These are phyloP conservation scores for Hemaris fuciformis DNA, from an alignment of 2,888 invertebrate species.

Conservation along the genomic window DNA sequence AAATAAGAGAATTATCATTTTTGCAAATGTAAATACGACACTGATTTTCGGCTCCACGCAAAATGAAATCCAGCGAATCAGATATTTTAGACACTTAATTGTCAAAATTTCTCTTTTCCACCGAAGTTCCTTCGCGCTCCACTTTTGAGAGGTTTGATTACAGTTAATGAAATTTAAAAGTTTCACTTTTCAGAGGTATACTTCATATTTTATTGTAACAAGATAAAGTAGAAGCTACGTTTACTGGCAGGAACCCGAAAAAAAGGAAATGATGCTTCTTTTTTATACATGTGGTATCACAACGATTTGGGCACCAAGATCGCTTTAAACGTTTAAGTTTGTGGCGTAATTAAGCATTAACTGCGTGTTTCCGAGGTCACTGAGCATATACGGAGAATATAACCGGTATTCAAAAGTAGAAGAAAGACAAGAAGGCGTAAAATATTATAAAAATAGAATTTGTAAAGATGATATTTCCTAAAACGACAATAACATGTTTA, in stretches of 20 bases:
- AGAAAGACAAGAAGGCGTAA: background rate
- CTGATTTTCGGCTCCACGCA: background rate
- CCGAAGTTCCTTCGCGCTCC: background rate
- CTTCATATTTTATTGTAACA: too few species aligned
- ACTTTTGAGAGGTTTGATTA: background rate
- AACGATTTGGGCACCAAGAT: too few species aligned
- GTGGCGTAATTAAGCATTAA: too few species aligned
- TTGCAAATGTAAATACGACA: background rate
- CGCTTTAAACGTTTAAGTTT: too few species aligned
- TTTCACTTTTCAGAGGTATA: too few species aligned
- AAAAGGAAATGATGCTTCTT: too few species aligned
- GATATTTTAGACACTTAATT: slow-evolving; percentile 5
- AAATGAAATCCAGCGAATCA: background rate
- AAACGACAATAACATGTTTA: background rate
- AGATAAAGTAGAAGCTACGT: too few species aligned
- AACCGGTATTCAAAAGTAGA: background rate
- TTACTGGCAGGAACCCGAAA: too few species aligned
- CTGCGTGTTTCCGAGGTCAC: too few species aligned
- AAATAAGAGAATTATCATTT: background rate
- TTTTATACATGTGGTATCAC: too few species aligned
- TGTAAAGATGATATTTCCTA: background rate
- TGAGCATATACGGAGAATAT: too few species aligned
- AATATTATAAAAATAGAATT: background rate
- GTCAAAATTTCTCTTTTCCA: background rate
- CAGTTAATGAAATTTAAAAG: background rate